phyloP scores from a whole-genome alignment of 2,888 invertebrate species.

The Hanleya hanleyi region DNA sequence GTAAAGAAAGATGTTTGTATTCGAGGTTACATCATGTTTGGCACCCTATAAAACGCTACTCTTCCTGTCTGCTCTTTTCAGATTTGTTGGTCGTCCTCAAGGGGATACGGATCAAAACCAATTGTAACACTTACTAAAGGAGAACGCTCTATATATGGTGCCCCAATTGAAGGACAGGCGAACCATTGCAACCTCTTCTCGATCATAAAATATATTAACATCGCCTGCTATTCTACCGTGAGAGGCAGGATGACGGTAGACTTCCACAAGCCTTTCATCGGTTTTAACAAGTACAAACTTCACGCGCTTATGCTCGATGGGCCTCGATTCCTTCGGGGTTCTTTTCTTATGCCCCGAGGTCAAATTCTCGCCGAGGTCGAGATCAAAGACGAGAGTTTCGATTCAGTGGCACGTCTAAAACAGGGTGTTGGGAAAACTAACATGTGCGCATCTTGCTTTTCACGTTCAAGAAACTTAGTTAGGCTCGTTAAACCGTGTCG shows the following conservation, averaged over 20 bases:
- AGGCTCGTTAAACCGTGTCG: neutral
- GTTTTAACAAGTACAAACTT: neutral
- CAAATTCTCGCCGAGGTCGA: neutral
- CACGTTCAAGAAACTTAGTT: neutral
- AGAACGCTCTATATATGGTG: too few relatives aligned
- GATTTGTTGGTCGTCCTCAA: too few relatives aligned
- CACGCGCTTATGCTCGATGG: neutral
- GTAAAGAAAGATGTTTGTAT: too few relatives aligned
- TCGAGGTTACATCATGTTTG: too few relatives aligned
- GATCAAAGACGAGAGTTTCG: neutral
- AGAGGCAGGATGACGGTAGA: neutral
- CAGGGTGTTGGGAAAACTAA: neutral
- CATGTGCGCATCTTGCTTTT: neutral
- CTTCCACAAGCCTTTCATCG: neutral
- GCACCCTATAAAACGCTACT: too few relatives aligned
- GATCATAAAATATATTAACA: too few relatives aligned
- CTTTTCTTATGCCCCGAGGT: neutral
- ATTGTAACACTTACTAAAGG: too few relatives aligned
- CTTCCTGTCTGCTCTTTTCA: too few relatives aligned
- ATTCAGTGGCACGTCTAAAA: neutral
- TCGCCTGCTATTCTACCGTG: too few relatives aligned
- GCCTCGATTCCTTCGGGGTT: neutral
- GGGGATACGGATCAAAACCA: too few relatives aligned
- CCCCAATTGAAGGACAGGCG: too few relatives aligned
- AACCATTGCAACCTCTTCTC: too few relatives aligned